phyloP scores from a whole-genome alignment of 23 tunicate species.

The Aplidium turbinatum region DNA sequence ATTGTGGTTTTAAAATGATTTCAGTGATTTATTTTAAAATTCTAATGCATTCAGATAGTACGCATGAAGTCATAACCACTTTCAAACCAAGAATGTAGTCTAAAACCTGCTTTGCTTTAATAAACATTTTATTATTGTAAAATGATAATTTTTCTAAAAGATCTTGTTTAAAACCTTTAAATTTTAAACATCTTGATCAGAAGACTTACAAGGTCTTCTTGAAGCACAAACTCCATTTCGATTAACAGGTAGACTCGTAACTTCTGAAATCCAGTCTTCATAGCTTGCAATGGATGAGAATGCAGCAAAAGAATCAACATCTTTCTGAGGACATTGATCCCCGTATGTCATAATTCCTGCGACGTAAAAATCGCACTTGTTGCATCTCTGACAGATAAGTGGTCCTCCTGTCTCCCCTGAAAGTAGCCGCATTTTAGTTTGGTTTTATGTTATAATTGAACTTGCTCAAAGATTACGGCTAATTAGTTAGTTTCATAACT shows the following conservation, averaged over 20 bases:
- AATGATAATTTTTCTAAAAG: background rate
- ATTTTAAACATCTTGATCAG: background rate
- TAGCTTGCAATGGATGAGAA: slow-evolving; percentile 40
- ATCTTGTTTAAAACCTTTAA: too few relatives aligned
- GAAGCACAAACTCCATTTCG: slow-evolving; percentile 24
- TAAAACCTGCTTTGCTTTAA: too few relatives aligned
- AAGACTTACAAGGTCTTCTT: background rate
- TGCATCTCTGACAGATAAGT: slow-evolving; percentile 48
- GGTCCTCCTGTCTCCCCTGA: slow-evolving; percentile 56
- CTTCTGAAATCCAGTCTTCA: slow-evolving; percentile 39
- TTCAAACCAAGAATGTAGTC: too few relatives aligned
- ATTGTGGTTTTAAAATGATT: too few relatives aligned
- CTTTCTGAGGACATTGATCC: slow-evolving; percentile 12
- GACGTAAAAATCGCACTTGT: slow-evolving; percentile 47
- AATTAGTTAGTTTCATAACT: too few relatives aligned
- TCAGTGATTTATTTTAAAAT: too few relatives aligned
- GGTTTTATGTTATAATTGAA: too few relatives aligned
- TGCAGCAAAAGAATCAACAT: background rate
- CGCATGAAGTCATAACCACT: too few relatives aligned
- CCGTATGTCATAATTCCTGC: slow-evolving; percentile 52
- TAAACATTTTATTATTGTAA: too few relatives aligned
- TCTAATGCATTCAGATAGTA: too few relatives aligned
- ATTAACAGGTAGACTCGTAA: background rate
- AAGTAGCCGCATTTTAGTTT: too few relatives aligned
- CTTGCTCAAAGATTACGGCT: too few relatives aligned